phyloP scores from a whole-genome alignment of 2,797 vertebrate species.

The Amblyraja radiata region DNA sequence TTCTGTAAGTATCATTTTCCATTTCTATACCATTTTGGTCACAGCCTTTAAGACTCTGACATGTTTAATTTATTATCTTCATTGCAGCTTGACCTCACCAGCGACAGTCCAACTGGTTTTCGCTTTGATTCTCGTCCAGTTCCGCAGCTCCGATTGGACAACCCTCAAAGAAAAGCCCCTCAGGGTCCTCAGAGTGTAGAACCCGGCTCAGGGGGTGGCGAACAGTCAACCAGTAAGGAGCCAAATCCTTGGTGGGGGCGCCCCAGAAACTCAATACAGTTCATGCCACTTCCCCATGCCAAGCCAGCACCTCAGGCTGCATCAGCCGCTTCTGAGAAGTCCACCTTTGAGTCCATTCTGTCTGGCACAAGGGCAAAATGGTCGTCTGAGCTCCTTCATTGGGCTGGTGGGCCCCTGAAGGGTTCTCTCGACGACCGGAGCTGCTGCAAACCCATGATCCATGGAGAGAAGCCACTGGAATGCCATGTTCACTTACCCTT shows the following conservation, averaged over 20 bases:
- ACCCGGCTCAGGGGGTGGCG: neutral
- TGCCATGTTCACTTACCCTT: slow-evolving; percentile 14
- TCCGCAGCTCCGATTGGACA: neutral
- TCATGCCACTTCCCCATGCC: slow-evolving; percentile 25
- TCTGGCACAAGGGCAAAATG: slow-evolving; percentile 28
- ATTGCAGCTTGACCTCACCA: slow-evolving; percentile 26
- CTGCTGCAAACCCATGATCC: neutral
- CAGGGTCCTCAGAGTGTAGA: neutral
- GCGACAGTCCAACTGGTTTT: slow-evolving; percentile 20
- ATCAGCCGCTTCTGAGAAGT: neutral
- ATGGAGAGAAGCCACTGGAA: neutral
- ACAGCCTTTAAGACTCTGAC: slow-evolving; percentile 6
- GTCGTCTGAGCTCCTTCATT: slow-evolving; percentile 23
- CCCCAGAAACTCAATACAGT: neutral
- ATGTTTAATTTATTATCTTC: slow-evolving; percentile 25
- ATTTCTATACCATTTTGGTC: neutral
- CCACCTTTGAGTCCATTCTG: slow-evolving; percentile 21
- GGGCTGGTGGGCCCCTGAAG: slow-evolving; percentile 19
- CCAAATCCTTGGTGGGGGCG: slow-evolving; percentile 26
- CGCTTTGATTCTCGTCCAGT: neutral
- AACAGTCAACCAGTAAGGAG: neutral
- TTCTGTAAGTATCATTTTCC: slow-evolving; percentile 16
- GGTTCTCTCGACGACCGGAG: slow-evolving; percentile 3
- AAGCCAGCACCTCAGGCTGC: neutral
- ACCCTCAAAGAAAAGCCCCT: neutral